Conservation (phyloP, 2,888 invertebrate genomes). For the Carterocephalus palaemon region DNA sequence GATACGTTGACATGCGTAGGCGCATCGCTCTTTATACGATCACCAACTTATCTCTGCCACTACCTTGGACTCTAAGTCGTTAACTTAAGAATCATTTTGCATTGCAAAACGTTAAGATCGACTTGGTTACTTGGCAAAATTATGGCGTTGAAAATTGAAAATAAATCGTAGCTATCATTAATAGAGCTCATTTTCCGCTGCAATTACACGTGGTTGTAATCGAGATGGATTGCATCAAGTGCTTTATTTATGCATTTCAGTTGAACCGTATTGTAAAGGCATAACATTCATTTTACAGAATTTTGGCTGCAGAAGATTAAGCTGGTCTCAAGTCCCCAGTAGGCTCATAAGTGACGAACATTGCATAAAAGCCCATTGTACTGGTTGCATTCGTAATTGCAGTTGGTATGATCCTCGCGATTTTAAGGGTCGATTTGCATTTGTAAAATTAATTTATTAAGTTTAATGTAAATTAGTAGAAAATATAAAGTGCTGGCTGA, state of each 20-base stretch:
- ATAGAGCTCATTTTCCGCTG: constrained; percentile 21
- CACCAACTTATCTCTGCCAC: background rate
- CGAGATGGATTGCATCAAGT: constrained; percentile 7
- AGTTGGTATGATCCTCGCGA: constrained; percentile 14
- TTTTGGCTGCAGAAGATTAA: background rate
- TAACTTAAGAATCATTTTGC: background rate
- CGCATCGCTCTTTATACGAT: constrained; percentile 39
- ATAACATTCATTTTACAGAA: constrained; percentile 22
- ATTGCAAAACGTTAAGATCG: background rate
- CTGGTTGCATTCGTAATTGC: constrained; percentile 28
- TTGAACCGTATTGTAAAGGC: constrained; percentile 4
- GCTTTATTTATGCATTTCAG: constrained; percentile 7
- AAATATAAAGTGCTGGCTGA: too few relatives aligned
- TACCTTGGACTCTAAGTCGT: background rate
- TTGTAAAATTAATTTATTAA: too few relatives aligned
- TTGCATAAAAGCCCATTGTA: constrained; percentile 49
- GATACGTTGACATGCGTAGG: constrained; percentile 65
- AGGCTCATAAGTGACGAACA: constrained; percentile 49
- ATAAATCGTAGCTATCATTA: constrained; percentile 21
- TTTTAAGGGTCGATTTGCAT: too few relatives aligned
- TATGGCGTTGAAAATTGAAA: constrained; percentile 22
- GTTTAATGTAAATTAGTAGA: too few relatives aligned
- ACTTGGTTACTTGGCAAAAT: constrained; percentile 10
- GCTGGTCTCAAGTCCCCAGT: constrained; percentile 39
- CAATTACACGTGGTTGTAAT: constrained; percentile 19